Base-by-base conservation (phyloP, 2,888 invertebrate genomes). In the Torymus texanus region DNA sequence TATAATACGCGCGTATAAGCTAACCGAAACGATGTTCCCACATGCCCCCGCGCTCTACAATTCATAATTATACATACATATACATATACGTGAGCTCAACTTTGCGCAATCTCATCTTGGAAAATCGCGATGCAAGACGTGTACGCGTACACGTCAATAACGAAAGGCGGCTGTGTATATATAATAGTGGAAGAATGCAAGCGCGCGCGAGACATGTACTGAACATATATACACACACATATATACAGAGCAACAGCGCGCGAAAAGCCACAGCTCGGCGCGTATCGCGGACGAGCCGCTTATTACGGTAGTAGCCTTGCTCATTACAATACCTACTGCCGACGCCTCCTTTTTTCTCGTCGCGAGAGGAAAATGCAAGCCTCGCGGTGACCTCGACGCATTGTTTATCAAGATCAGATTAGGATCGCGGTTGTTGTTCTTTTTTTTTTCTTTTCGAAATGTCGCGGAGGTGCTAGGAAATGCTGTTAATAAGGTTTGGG, bases 281-380 rank as follows among this genome's bases (percentile, higher is more conserved):
- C 59, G 66, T 61, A 74, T 74, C 58, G 58, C 55, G 58, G 65
- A 58, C 59, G 74, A 14, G 14, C 10, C 18, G 55, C 75, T 70
- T 76, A 63, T 53, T 76, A 65, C 70, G 70, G 71, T 65, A 77
- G 58, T 18, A 56, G 63, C 65, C 16, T 63, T 77, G 76, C 51
- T 71, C 63, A 58, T 58, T 70, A 72, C 72, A 77, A 77, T 68
- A 70, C 76, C 61, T 62, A 70, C 76, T 55, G 50, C 63, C 29
- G 21, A 51, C 65, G 29, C 50, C 51, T 24, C 51, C 14, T 51
- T 24, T 61, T 61, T 67, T 66, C 41, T 41, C 24, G 41, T 41
- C 41, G 41, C 41, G 41, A 5, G 41, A 41, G 41, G 41, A 41
- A 41, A 41, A 41, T 41, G 41, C 41, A 41, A 41, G 41, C 41